Evolutionary conservation across 2,113 vertebrate species (phyloP).

Genomic region (Paratilapia polleni): DNA sequence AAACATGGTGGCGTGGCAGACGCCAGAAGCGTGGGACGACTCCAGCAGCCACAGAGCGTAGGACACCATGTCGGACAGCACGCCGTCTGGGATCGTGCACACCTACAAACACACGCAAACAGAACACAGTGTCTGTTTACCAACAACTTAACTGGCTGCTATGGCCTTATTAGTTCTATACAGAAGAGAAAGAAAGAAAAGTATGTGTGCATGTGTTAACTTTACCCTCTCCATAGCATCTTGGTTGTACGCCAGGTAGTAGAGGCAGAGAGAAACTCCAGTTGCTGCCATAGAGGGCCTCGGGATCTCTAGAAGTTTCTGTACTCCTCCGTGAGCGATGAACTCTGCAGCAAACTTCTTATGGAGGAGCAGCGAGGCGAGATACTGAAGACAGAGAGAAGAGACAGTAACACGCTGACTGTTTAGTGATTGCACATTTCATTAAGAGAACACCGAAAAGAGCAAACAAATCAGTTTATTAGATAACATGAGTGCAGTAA

Average conservation of each 20-base stretch:
- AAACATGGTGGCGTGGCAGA: constrained; percentile 99
- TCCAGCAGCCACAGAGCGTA: constrained; percentile 97
- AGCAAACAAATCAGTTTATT: background rate
- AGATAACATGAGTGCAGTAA: background rate
- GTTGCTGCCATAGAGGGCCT: constrained; percentile 97
- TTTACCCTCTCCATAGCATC: constrained; percentile 95
- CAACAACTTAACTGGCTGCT: background rate
- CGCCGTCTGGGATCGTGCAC: constrained; percentile 89
- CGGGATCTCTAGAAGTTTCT: constrained; percentile 92
- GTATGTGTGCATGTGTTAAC: accelerated
- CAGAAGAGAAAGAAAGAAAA: background rate
- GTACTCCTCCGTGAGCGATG: constrained; percentile 84
- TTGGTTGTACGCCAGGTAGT: constrained; percentile 96
- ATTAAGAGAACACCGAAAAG: no score
- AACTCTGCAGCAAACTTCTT: constrained; percentile 96
- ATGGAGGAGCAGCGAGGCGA: constrained; percentile 94
- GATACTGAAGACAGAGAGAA: constrained; percentile 78
- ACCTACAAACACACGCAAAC: constrained; percentile 79
- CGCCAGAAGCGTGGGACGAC: constrained; percentile 93
- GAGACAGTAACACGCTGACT: background rate
- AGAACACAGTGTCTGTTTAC: no score
- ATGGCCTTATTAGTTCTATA: background rate
- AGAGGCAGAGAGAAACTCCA: constrained; percentile 94
- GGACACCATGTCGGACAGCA: constrained; percentile 90
- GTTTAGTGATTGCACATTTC: background rate